Evolutionary conservation across 2,888 invertebrate species (phyloP).

Genomic region (Lamellibrachia satsuma): DNA sequence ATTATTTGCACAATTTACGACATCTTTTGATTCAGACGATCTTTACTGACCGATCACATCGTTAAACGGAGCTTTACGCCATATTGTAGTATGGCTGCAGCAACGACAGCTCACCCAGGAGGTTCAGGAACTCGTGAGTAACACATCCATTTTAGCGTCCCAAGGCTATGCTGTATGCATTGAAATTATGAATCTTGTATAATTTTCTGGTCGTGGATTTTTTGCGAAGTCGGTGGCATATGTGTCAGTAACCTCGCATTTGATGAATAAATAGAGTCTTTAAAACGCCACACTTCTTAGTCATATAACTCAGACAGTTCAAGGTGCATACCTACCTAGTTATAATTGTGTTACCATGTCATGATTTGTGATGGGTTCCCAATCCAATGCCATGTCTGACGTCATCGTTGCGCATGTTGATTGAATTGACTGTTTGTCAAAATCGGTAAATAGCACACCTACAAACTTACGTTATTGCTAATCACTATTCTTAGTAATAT

Average conservation of each 20-base stretch:
- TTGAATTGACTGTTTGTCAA: background rate
- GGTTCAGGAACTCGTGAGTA: constrained; percentile 13
- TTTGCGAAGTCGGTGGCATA: background rate
- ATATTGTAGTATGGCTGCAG: background rate
- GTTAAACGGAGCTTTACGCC: background rate
- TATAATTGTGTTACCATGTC: background rate
- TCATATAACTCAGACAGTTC: background rate
- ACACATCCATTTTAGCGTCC: background rate
- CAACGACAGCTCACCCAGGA: constrained; percentile 6
- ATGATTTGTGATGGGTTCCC: background rate
- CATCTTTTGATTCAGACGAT: background rate
- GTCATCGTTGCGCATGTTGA: background rate
- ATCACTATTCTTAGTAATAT: background rate
- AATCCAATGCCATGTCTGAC: background rate
- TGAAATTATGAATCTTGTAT: background rate
- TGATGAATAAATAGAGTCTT: background rate
- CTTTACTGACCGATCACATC: background rate
- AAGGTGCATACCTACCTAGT: background rate
- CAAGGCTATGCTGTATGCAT: too few relatives aligned
- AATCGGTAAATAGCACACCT: background rate
- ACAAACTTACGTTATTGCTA: background rate
- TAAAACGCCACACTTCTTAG: background rate
- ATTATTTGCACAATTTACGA: background rate
- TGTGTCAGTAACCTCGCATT: background rate
- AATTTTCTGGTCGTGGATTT: background rate